These are phyloP conservation scores for Odobenus rosmarus DNA, from an alignment of 2,113 vertebrate species.

Conservation along the genomic window DNA sequence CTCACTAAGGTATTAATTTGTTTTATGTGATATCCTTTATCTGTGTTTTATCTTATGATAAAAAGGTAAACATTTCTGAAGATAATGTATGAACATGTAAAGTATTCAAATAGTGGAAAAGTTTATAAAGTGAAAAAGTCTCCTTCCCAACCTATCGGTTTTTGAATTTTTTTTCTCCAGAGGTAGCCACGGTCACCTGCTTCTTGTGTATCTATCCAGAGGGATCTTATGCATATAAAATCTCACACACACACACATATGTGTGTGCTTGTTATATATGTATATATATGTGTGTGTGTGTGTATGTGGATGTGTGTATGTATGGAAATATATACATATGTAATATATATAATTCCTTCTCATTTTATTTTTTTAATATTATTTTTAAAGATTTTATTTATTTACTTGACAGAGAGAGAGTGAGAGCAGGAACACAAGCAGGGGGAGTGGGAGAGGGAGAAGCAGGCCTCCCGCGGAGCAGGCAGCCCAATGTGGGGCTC, in stretches of 20 bases:
- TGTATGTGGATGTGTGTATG: background rate
- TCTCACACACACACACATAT: background rate
- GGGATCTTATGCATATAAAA: background rate
- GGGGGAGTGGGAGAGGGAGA: too few relatives aligned
- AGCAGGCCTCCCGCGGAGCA: too few relatives aligned
- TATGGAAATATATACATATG: background rate
- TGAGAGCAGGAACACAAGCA: too few relatives aligned
- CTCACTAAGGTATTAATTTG: background rate
- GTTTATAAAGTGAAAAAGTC: background rate
- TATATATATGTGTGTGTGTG: background rate
- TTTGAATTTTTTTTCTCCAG: background rate
- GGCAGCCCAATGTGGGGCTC: too few relatives aligned
- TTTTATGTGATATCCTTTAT: background rate
- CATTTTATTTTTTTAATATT: too few relatives aligned
- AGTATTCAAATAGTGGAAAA: background rate
- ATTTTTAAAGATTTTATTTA: too few relatives aligned
- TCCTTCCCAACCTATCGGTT: background rate
- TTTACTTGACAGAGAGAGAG: too few relatives aligned
- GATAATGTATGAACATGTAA: background rate
- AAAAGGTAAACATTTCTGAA: background rate
- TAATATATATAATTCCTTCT: background rate
- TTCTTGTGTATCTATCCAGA: background rate
- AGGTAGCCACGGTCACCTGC: background rate
- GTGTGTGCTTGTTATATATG: background rate
- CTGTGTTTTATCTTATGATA: background rate